Evolutionary conservation across 2,888 invertebrate species (phyloP).

Genomic region (Escarpia spicata): DNA sequence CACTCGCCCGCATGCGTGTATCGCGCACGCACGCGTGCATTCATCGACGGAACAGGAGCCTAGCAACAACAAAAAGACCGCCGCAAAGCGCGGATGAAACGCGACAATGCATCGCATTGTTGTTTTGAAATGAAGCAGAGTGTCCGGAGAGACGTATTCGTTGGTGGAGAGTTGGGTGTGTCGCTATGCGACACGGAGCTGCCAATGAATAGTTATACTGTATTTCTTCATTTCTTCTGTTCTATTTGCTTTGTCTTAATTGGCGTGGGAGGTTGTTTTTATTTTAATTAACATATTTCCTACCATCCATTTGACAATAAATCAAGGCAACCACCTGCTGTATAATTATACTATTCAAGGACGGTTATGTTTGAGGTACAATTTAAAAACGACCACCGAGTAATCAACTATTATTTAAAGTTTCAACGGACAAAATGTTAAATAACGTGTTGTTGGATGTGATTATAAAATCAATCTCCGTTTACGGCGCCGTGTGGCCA

Average conservation of each 20-base stretch:
- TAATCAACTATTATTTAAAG: background rate
- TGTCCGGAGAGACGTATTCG: background rate
- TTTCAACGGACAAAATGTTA: background rate
- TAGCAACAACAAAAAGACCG: background rate
- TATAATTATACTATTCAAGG: background rate
- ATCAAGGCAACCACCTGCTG: background rate
- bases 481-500: background rate
- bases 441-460: background rate
- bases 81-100: background rate
- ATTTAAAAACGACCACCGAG: background rate
- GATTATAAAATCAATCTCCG: conserved; percentile 6
- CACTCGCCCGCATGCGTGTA: background rate
- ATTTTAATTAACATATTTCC: background rate
- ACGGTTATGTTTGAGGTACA: background rate
- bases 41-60: background rate
- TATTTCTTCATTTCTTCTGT: background rate
- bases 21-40: background rate
- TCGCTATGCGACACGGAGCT: background rate
- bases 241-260: background rate
- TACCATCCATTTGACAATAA: background rate
- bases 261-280: background rate
- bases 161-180: background rate
- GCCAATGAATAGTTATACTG: background rate
- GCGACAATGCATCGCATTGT: conserved; percentile 4
- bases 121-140: background rate